A percentile compares a stretch with the other conserved stretches of the same genome.
Conservation (phyloP, 2,113 vertebrate genomes). For the Myrmecobius fasciatus region DNA sequence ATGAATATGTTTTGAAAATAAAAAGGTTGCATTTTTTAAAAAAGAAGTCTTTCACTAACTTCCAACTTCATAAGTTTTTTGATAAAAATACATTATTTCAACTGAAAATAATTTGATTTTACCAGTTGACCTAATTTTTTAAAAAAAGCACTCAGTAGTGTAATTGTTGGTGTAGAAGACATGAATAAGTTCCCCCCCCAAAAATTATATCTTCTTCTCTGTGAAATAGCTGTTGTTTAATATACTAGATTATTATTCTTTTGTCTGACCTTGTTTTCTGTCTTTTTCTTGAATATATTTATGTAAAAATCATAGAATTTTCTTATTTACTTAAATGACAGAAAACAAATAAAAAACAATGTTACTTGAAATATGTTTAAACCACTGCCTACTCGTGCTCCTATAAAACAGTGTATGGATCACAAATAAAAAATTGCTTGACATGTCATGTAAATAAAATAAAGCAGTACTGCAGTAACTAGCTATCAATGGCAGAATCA, state of each 20-base stretch:
- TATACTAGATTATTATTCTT: too few species aligned
- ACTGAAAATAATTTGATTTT: too few species aligned
- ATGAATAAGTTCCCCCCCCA: background rate
- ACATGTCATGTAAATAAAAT: slow-evolving; percentile 14
- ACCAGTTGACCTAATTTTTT: background rate
- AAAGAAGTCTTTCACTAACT: too few species aligned
- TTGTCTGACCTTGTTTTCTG: background rate
- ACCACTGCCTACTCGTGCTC: too few species aligned
- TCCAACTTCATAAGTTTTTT: too few species aligned
- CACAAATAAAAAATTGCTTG: slow-evolving; percentile 28
- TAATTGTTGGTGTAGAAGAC: background rate
- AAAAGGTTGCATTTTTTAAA: too few species aligned
- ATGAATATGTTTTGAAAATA: too few species aligned
- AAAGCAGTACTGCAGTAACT: slow-evolving; percentile 11
- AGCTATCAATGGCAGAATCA: slow-evolving; percentile 15
- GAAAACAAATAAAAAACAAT: background rate
- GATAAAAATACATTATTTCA: background rate
- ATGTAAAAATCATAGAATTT: background rate
- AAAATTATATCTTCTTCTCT: background rate
- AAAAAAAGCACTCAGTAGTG: background rate
- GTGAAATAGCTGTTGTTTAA: too few species aligned
- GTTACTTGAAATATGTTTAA: background rate
- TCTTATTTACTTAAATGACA: background rate
- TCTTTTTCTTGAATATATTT: slow-evolving; percentile 18
- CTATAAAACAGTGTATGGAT: background rate